Base-by-base conservation (phyloP, 1,140 invertebrate species). In the Limonius californicus region DNA sequence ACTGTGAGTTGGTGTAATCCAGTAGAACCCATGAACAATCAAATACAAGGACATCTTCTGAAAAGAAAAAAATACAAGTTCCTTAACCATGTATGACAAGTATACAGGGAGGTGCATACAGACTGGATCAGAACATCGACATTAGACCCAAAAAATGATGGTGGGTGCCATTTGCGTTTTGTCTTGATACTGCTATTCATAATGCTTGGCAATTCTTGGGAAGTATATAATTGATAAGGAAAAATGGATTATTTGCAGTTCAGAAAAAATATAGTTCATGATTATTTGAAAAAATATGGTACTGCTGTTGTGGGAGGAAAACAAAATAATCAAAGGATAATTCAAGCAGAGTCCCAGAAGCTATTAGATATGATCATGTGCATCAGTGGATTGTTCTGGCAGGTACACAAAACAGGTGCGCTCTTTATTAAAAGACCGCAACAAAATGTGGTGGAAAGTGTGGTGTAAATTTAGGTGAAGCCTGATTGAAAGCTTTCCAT, bases 31-130 rank as follows among this genome's bases (percentile, higher is more conserved):
- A 27, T 27, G 9, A 27, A 27, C 23, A 27, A 9, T 3, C n/a
- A 39, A 39, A 12, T n/a, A 39, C 2, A n/a, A 11, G 35, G n/a
- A 39, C n/a, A 39, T 39, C 35, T 12, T 15, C n/a, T 14, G 11
- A 61, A 63, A 11, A 64, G 65, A n/a, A 58, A 68, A 62, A 70
- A 69, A 27, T 67, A 60, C 15, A 2, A 61, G 19, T 60, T 64
- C 7, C 3, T 39, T n/a, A 39, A 39, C 35, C 35, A 2, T 11
- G 20, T 74, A 73, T 62, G 75, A 75, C 59, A 74, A 71, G 67
- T 50, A 65, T 54, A 75, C 72, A n/a, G 72, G 72, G 72, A 39
- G 71, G 71, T 43, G 68, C 72, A 39, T 73, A 75, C 62, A 60
- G 64, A 53, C 63, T 70, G 62, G 66, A 71, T 45, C 19, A 66